These are phyloP conservation scores for Sebastes ruberrimus DNA, from an alignment of 2,797 vertebrate genomes.

Conservation along the genomic window DNA sequence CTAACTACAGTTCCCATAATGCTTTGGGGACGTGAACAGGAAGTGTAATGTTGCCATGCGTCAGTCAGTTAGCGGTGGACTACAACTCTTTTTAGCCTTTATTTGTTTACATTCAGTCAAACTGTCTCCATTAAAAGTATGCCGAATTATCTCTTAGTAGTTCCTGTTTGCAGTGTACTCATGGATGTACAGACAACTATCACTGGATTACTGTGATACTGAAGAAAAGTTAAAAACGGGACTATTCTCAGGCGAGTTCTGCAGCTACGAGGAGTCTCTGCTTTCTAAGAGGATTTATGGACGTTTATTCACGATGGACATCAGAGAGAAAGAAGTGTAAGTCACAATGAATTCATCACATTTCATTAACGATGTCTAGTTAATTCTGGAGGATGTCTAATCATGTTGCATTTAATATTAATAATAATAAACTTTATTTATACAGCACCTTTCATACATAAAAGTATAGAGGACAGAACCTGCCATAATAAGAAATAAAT, in stretches of 20 bases:
- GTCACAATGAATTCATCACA: too few relatives aligned
- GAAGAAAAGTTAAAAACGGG: background rate
- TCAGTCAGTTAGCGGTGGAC: background rate
- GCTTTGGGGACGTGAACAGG: background rate
- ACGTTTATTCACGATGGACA: background rate
- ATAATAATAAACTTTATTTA: too few relatives aligned
- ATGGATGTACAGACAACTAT: background rate
- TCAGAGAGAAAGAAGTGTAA: background rate
- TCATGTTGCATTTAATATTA: too few relatives aligned
- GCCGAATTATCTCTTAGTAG: background rate
- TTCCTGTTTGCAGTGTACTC: fast-evolving
- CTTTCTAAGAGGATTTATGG: background rate
- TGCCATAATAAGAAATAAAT: too few relatives aligned
- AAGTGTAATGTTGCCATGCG: too few relatives aligned
- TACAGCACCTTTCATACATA: too few relatives aligned
- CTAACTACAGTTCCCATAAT: background rate
- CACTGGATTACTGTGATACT: background rate
- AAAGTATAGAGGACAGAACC: too few relatives aligned
- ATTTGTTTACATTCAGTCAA: background rate
- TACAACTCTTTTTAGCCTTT: background rate
- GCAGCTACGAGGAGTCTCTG: background rate
- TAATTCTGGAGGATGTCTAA: too few relatives aligned
- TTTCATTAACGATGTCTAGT: too few relatives aligned
- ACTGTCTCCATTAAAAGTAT: background rate
- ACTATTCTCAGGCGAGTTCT: background rate